Evolutionary conservation across 2,888 invertebrate genomes (phyloP).

Genomic region (Melipona bicolor): DNA sequence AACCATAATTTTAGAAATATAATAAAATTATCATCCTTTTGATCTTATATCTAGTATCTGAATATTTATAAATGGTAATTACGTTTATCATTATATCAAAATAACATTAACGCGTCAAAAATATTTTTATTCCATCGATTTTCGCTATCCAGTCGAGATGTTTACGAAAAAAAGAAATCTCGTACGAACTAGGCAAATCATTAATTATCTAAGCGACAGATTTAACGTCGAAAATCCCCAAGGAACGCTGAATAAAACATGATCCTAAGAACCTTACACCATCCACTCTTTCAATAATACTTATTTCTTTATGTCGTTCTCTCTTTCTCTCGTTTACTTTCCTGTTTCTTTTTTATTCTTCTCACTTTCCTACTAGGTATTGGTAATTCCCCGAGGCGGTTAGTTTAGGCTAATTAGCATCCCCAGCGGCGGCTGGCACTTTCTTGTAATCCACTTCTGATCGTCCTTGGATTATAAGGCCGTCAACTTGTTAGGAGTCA

Average conservation of each 20-base stretch:
- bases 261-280: not conserved
- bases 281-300: not conserved
- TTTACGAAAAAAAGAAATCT: not conserved
- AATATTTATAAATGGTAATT: not conserved
- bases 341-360: not conserved
- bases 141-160: not conserved
- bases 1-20: no score
- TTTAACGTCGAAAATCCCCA: slow-evolving; percentile 14
- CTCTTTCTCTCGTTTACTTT: not conserved
- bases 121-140: no score
- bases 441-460: slow-evolving; percentile 66
- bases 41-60: no score
- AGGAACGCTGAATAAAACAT: slow-evolving; percentile 43
- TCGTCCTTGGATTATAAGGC: slow-evolving; percentile 77
- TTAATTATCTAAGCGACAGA: slow-evolving; percentile 10
- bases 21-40: no score
- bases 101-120: not conserved
- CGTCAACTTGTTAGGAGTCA: slow-evolving; percentile 64
- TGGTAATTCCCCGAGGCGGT: slow-evolving; percentile 28
- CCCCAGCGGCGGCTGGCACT: slow-evolving; percentile 8
- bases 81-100: not conserved
- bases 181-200: not conserved
- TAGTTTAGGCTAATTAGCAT: slow-evolving; percentile 29
- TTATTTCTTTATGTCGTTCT: not conserved
- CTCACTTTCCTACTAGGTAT: not conserved